These are phyloP conservation scores for Diabrotica virgifera DNA, from an alignment of 1,140 invertebrate species.

Conservation along the genomic window DNA sequence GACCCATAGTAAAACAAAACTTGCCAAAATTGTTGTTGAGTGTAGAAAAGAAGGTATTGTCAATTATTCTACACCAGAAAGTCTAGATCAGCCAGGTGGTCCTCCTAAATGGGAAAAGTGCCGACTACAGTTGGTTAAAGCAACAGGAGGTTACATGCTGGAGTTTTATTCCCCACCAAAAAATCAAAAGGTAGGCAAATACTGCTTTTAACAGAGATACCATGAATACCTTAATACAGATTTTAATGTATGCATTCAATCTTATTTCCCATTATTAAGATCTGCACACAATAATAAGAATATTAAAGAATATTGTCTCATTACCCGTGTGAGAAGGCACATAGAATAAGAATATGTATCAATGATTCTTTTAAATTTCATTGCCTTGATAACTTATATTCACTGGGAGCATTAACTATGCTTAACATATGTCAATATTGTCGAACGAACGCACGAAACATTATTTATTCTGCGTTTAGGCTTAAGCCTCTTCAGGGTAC, in stretches of 20 bases:
- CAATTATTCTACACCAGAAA: conserved; percentile 86
- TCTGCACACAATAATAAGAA: no score
- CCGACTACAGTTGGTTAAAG: conserved; percentile 83
- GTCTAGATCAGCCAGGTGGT: conserved; percentile 72
- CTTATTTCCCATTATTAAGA: no score
- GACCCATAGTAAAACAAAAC: conserved; percentile 78
- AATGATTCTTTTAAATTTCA: no score
- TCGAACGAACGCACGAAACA: no score
- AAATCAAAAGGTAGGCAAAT: conserved; percentile 58
- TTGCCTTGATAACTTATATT: no score
- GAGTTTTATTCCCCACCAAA: conserved; percentile 96
- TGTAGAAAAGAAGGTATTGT: conserved; percentile 91
- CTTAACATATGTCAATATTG: no score
- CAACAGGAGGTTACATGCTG: conserved; percentile 88
- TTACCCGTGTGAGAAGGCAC: no score
- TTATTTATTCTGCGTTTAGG: no score
- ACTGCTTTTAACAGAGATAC: neutral
- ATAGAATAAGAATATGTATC: no score
- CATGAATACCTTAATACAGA: neutral
- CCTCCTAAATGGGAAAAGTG: conserved; percentile 95
- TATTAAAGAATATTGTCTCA: no score
- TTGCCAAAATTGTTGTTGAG: conserved; percentile 88
- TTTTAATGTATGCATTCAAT: neutral
- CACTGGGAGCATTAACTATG: no score
- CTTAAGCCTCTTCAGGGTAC: no score